Conservation (phyloP, 2,888 invertebrate genomes). For the Drosophila picticornis region DNA sequence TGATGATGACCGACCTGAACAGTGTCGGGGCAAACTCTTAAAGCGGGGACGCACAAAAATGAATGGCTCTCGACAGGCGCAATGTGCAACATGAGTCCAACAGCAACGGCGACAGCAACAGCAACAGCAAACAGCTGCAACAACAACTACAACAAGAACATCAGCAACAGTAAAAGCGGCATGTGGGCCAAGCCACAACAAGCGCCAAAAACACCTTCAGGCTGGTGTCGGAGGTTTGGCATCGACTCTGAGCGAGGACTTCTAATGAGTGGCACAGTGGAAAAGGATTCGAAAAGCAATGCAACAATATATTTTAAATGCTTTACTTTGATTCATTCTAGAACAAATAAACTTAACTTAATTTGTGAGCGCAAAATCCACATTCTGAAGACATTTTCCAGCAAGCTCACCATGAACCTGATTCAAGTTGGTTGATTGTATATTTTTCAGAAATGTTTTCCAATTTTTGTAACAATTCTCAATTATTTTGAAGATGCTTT, state of each 20-base stretch:
- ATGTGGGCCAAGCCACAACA: slow-evolving; percentile 49
- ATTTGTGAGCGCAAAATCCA: neutral
- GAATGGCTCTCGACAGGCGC: slow-evolving; percentile 77
- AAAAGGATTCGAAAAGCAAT: neutral
- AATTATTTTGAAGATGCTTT: neutral
- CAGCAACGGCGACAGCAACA: slow-evolving; percentile 26
- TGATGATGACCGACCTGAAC: slow-evolving; percentile 71
- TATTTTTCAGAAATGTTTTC: neutral
- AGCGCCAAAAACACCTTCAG: slow-evolving; percentile 36
- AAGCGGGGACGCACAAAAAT: slow-evolving; percentile 41
- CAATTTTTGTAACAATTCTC: neutral
- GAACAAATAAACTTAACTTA: neutral
- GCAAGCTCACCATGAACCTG: neutral
- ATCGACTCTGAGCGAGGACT: slow-evolving; percentile 14
- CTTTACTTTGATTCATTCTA: neutral
- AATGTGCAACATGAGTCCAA: slow-evolving; percentile 70
- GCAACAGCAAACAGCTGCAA: slow-evolving; percentile 16
- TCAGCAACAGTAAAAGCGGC: neutral
- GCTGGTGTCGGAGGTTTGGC: slow-evolving; percentile 10
- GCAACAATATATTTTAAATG: neutral
- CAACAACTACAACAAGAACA: slow-evolving; percentile 25
- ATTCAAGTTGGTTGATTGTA: neutral
- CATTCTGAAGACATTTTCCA: neutral
- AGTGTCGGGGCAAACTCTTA: slow-evolving; percentile 32
- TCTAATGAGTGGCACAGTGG: slow-evolving; percentile 58